phyloP scores from a whole-genome alignment of 2,797 vertebrate species.

The Oophaga sylvatica region DNA sequence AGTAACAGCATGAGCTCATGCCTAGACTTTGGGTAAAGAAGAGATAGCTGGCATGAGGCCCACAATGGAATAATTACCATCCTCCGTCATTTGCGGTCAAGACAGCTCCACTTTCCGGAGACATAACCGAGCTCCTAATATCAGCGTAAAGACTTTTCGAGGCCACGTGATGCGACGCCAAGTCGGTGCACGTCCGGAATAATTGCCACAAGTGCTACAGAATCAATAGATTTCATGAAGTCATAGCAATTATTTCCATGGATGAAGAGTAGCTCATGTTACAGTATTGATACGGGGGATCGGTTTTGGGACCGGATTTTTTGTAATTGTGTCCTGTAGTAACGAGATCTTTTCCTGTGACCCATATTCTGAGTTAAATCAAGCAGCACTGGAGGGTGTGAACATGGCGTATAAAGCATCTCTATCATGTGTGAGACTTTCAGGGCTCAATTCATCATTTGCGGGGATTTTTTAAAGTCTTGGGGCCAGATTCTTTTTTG shows the following conservation, averaged over 20 bases:
- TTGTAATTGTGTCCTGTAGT: neutral
- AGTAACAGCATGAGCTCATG: neutral
- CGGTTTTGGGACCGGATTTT: neutral
- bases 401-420: neutral
- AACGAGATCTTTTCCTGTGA: neutral
- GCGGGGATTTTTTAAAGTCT: too few relatives aligned
- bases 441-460: too few relatives aligned
- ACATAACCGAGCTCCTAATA: slow-evolving; percentile 15
- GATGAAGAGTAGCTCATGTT: too few relatives aligned
- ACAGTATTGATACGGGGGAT: neutral
- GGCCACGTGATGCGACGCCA: neutral
- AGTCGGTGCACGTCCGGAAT: neutral
- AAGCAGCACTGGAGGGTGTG: neutral
- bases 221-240: neutral
- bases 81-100: slow-evolving; percentile 11
- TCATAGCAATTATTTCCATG: slow-evolving; percentile 9
- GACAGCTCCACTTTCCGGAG: slow-evolving; percentile 8
- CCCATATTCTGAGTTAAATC: neutral
- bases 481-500: too few relatives aligned
- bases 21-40: neutral
- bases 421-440: too few relatives aligned
- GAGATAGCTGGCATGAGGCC: slow-evolving; percentile 12
- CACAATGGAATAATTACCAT: slow-evolving; percentile 5
- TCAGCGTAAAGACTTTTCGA: neutral
- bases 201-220: neutral